phyloP scores from a whole-genome alignment of 1,140 invertebrate species.

The Chironomus striatipennis region DNA sequence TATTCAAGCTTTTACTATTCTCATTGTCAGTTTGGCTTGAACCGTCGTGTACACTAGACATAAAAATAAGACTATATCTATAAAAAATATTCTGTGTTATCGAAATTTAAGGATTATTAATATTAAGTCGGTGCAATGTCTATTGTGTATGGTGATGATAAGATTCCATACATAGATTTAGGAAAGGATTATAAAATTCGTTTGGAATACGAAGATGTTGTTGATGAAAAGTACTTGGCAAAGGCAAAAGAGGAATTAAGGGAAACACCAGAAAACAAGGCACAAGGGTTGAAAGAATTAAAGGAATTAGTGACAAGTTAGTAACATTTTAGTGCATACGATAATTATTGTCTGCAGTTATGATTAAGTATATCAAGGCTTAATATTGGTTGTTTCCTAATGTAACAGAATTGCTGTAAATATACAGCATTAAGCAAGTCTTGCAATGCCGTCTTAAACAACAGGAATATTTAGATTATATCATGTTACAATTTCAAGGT shows the following conservation, averaged over 20 bases:
- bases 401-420: too few relatives aligned
- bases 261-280: slow-evolving; percentile 54
- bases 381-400: too few relatives aligned
- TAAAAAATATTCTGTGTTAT: too few relatives aligned
- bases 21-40: too few relatives aligned
- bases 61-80: too few relatives aligned
- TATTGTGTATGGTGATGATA: slow-evolving; percentile 40
- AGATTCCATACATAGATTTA: slow-evolving; percentile 45
- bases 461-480: too few relatives aligned
- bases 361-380: background rate
- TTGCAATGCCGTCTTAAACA: too few relatives aligned
- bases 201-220: slow-evolving; percentile 42
- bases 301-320: slow-evolving; percentile 49
- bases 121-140: background rate
- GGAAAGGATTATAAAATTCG: slow-evolving; percentile 41
- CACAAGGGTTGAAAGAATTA: slow-evolving; percentile 49
- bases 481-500: too few relatives aligned
- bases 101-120: too few relatives aligned
- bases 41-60: too few relatives aligned
- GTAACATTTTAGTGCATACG: slow-evolving; percentile 23
- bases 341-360: background rate
- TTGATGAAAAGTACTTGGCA: slow-evolving; percentile 40
- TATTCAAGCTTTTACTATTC: too few relatives aligned
- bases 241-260: slow-evolving; percentile 55
- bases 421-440: too few relatives aligned